Conservation (phyloP, 2,113 vertebrate species). For the Pedetes capensis region DNA sequence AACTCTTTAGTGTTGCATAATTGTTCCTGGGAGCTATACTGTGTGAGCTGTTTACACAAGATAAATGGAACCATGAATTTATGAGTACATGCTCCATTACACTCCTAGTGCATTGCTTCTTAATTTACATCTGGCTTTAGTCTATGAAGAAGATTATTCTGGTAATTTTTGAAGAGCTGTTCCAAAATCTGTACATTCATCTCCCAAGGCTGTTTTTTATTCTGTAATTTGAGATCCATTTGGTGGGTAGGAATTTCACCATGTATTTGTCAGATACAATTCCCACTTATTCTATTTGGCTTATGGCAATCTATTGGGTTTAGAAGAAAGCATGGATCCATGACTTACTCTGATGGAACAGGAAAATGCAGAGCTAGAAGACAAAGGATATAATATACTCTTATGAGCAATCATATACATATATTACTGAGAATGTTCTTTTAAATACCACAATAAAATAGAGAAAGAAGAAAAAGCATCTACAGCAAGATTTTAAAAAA, state of each 20-base stretch:
- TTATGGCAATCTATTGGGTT: constrained; percentile 69
- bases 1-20: constrained; percentile 65
- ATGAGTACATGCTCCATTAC: constrained; percentile 80
- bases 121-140: constrained; percentile 84
- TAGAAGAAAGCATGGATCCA: constrained; percentile 68
- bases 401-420: constrained; percentile 76
- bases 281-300: constrained; percentile 74
- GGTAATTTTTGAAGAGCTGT: constrained; percentile 74
- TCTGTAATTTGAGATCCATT: constrained; percentile 78
- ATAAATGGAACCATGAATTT: constrained; percentile 82
- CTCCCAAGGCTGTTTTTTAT: constrained; percentile 77
- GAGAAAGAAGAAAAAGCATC: constrained; percentile 31
- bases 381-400: constrained; percentile 76
- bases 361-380: constrained; percentile 68
- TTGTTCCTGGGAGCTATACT: constrained; percentile 76
- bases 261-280: constrained; percentile 79
- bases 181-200: constrained; percentile 79
- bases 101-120: constrained; percentile 79
- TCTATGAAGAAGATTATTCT: constrained; percentile 76
- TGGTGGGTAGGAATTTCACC: constrained; percentile 76
- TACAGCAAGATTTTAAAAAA: constrained; percentile 43
- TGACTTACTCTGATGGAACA: constrained; percentile 77
- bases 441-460: constrained; percentile 61
- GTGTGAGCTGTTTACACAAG: constrained; percentile 78
- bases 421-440: constrained; percentile 66